Base-by-base conservation (phyloP, 2,113 vertebrate genomes). In the Beaufortia kweichowensis region DNA sequence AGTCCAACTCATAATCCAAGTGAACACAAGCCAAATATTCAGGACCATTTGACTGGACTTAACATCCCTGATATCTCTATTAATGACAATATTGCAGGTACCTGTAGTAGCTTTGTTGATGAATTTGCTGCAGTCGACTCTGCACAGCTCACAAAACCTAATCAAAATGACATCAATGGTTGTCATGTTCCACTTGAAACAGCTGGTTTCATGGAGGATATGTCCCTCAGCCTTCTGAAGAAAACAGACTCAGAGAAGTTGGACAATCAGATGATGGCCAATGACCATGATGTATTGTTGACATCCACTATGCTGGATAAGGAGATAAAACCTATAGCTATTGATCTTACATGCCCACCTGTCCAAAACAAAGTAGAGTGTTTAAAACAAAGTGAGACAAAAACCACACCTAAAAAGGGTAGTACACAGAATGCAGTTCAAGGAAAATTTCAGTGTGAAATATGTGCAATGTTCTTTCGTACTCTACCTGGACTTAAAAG, bases 401-500 rank as follows among this genome's bases (percentile, higher is more conserved):
- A 90, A 62, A 56, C 35, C 8, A 66, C 69, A 28, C 84, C 62
- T 23, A 90, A 88, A 61, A 91, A 88, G 76, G 77, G 81, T 69
- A 57, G 46, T 19, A 41, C 61, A 19, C 85, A 81, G 70, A 89
- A 72, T 76, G 79, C 63, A 14, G 2, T 79, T 78, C 87, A 88
- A 86, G 87, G 24, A 24, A 92, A 82, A 86, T 88, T 83, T 72
- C 91, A 92, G 57, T 98, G 97, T 0, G 94, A 98, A 82, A 90
- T 96, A 81, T 99, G 97, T 71, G 87, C 90, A 2, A 91, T 95
- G 82, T 91, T 91, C 82, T 98, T 98, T 83, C 90, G 94, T 33
- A 96, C 96, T 31, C 83, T 94, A 80, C 94, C 94, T 0, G 97
- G 97, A 62, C 90, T 98, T 84, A 96, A 93, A 81, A 93, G 95